Conservation (phyloP, 2,113 vertebrate genomes). For the Murina feae region DNA sequence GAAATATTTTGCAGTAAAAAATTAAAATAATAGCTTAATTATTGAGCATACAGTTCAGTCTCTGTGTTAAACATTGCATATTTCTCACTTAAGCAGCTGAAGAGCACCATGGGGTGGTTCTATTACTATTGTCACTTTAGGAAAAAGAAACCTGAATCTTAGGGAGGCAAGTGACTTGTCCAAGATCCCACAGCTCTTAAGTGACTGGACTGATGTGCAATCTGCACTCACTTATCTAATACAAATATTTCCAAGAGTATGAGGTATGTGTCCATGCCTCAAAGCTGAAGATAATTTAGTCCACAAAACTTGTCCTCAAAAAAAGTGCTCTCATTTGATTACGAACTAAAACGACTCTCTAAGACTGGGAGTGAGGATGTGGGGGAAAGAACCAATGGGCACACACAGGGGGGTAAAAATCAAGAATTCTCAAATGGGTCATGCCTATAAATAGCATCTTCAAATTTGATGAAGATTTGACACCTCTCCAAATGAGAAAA, state of each 20-base stretch:
- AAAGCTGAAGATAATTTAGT: rapidly evolving
- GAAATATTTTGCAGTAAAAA: neutral
- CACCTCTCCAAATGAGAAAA: neutral
- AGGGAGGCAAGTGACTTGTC: neutral
- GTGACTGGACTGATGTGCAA: neutral
- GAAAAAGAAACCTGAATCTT: neutral
- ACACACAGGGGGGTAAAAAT: neutral
- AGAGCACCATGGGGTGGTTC: neutral
- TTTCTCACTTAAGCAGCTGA: neutral
- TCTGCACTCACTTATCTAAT: neutral
- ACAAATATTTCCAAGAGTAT: neutral
- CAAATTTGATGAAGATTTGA: neutral
- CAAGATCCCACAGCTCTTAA: neutral
- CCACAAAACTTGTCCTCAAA: neutral
- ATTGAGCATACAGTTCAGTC: neutral
- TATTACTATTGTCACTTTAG: neutral
- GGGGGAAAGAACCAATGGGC: neutral
- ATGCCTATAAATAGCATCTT: neutral
- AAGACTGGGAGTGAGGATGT: neutral
- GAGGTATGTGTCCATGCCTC: neutral
- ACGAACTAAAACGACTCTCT: neutral
- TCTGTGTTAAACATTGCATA: neutral
- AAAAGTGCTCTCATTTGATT: neutral
- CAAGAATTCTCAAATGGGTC: neutral
- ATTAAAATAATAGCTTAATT: neutral